These are phyloP conservation scores for Melanotaenia pygmaea DNA, from an alignment of 2,797 vertebrate species.

Conservation along the genomic window DNA sequence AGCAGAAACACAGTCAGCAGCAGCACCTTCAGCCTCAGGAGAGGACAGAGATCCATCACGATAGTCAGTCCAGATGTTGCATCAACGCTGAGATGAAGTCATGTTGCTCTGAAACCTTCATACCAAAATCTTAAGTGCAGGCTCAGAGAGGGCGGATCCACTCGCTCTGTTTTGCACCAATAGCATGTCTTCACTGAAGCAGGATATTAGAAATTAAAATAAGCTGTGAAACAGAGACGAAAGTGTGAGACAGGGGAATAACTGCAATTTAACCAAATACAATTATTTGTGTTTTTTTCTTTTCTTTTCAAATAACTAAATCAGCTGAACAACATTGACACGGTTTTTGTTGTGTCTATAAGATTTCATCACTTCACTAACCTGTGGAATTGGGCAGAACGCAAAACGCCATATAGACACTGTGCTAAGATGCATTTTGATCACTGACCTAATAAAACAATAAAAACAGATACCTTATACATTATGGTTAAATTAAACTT, in stretches of 20 bases:
- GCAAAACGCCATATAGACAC: not conserved
- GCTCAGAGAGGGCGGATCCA: constrained; percentile 30
- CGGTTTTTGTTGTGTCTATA: not conserved
- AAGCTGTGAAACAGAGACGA: constrained; percentile 4
- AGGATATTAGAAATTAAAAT: constrained; percentile 42
- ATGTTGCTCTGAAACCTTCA: not conserved
- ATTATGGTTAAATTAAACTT: not conserved
- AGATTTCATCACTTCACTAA: not conserved
- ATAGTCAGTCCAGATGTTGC: not conserved
- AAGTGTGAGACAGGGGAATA: constrained; percentile 6
- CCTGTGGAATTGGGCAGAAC: not conserved
- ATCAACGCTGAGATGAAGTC: not conserved
- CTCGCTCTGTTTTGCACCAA: constrained; percentile 17
- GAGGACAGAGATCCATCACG: constrained; percentile 27
- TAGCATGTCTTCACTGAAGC: constrained; percentile 12
- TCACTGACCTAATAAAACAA: not conserved
- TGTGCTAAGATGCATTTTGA: not conserved
- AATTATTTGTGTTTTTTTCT: not conserved
- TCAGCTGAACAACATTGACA: not conserved
- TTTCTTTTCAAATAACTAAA: not conserved
- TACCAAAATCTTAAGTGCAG: not conserved
- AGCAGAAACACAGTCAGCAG: constrained; percentile 42
- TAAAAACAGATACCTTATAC: not conserved
- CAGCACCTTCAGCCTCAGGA: constrained; percentile 7
- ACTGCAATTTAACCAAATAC: not conserved